Evolutionary conservation across 2,113 vertebrate species (phyloP).

Genomic region (Marmota flaviventris): DNA sequence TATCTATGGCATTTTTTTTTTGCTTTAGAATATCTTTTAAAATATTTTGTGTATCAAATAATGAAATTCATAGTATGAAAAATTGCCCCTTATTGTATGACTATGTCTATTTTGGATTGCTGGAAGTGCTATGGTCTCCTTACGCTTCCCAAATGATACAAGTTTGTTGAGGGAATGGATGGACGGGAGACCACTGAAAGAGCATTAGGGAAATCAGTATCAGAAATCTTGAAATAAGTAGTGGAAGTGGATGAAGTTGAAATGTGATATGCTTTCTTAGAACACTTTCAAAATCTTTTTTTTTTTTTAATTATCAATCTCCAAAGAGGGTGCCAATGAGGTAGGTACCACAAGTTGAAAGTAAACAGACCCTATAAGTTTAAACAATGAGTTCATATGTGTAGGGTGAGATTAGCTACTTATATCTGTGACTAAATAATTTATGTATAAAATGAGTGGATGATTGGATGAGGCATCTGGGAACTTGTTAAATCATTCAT

Average conservation of each 20-base stretch:
- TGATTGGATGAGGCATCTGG: neutral
- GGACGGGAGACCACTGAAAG: neutral
- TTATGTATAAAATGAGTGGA: neutral
- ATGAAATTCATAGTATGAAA: neutral
- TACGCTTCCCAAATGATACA: neutral
- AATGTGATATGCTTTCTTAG: neutral
- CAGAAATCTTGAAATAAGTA: neutral
- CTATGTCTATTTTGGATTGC: neutral
- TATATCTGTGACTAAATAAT: neutral
- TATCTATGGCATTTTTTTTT: neutral
- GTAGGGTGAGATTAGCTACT: neutral
- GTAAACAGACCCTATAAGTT: neutral
- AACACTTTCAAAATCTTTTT: slow-evolving; percentile 18
- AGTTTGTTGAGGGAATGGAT: neutral
- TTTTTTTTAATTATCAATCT: neutral
- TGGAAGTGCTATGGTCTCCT: neutral
- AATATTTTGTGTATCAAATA: neutral
- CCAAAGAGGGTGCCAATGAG: neutral
- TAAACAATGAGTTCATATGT: neutral
- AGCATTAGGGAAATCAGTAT: neutral
- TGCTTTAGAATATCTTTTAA: slow-evolving; percentile 47
- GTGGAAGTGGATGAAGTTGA: neutral
- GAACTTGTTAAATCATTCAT: neutral
- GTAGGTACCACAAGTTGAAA: neutral
- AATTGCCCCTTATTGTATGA: neutral